These are phyloP conservation scores for Myiagra hebetior DNA, from an alignment of 2,113 vertebrate genomes.

Conservation along the genomic window DNA sequence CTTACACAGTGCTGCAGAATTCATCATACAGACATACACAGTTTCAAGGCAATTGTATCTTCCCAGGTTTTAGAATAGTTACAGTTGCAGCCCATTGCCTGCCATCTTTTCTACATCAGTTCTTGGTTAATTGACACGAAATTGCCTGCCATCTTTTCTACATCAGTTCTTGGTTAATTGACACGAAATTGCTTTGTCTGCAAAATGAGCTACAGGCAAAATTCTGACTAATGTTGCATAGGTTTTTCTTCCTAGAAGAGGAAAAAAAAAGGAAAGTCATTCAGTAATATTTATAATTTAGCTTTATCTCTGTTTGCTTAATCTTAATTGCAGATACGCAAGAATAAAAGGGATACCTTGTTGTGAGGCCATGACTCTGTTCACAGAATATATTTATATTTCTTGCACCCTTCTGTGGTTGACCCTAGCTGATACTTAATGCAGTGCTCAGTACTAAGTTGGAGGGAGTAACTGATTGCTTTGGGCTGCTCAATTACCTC, in stretches of 20 bases:
- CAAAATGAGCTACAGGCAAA: not conserved
- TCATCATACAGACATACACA: not conserved
- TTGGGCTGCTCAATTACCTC: not conserved
- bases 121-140: not conserved
- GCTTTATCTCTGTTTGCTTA: not conserved
- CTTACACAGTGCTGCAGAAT: fast-evolving
- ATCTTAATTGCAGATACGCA: not conserved
- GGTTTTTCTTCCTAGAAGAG: not conserved
- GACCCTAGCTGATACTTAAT: not conserved
- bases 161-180: not conserved
- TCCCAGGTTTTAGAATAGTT: not conserved
- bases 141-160: not conserved
- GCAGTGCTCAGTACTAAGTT: not conserved
- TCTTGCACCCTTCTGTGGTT: not conserved
- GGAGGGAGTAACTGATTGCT: not conserved
- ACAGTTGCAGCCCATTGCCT: not conserved
- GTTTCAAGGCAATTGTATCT: not conserved
- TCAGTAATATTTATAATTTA: not conserved
- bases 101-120: not conserved
- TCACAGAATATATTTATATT: not conserved
- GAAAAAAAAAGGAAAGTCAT: not conserved
- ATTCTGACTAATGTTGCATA: not conserved
- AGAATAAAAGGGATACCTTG: not conserved
- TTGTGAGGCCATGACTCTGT: not conserved
- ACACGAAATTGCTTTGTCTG: not conserved